Evolutionary conservation across 2,113 vertebrate species (phyloP).

Genomic region (Datnioides undecimradiatus): DNA sequence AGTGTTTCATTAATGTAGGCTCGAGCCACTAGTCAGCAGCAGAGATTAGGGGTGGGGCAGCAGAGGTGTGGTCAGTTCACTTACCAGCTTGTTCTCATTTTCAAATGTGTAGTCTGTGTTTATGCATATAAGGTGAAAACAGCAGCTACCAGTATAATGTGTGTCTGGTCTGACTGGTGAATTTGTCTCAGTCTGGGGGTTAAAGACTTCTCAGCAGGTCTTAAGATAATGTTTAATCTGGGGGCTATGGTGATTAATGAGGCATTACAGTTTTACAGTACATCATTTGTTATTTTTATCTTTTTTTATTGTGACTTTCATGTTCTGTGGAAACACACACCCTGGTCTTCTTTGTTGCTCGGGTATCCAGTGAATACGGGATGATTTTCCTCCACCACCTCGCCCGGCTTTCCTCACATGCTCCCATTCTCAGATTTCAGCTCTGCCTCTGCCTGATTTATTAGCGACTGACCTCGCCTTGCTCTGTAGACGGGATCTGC

Average conservation of each 20-base stretch:
- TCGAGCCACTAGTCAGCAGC: no score
- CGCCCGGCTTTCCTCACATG: constrained; percentile 16
- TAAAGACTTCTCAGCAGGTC: neutral
- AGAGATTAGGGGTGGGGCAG: no score
- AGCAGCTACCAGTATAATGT: neutral
- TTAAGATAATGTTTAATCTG: neutral
- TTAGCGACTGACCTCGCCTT: constrained; percentile 81
- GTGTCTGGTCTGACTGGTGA: neutral
- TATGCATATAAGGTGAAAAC: neutral
- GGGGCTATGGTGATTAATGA: neutral
- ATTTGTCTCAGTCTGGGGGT: neutral
- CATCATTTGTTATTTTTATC: neutral
- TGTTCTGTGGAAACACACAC: neutral
- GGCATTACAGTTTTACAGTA: neutral
- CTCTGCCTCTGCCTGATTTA: constrained; percentile 54
- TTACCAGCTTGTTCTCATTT: no score
- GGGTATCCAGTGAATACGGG: neutral
- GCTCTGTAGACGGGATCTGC: constrained; percentile 33
- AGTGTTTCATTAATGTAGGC: no score
- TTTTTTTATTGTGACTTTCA: neutral
- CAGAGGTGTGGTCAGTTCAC: no score
- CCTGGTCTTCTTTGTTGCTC: neutral
- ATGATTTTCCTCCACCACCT: constrained; percentile 17
- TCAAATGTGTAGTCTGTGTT: neutral
- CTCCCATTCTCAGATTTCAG: constrained; percentile 33